Base-by-base conservation (phyloP, 2,797 vertebrate species). In the Ispidina picta region DNA sequence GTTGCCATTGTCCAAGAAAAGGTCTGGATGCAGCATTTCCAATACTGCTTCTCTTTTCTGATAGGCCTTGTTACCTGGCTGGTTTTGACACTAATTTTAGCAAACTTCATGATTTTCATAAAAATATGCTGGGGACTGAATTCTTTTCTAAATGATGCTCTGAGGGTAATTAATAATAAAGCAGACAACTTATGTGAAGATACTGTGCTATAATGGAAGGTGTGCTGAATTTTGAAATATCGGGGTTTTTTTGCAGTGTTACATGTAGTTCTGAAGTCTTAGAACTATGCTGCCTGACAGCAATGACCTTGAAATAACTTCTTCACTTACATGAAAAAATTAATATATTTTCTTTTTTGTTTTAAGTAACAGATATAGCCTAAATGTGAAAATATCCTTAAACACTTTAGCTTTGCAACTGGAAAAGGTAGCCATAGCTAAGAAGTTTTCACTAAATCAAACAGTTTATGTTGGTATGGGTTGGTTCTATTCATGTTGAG, bases 1-100 rank as follows among this genome's bases (percentile, higher is more conserved):
- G 98, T 99, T 62, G 98, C 99, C 4, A 98, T 99, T 96, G 99
- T 99, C 63, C 99, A 99, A 92, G 99, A 99, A 97, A 99, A 99
- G 99, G 98, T 99, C 73, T 70, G 91, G 59, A 26, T 83, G 20
- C 15, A 8, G 15, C 46, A 12, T 62, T 70, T 89, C 31, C 91
- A 44, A 5, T 72, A 5, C 23, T 87, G 12, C 11, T 60, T 49
- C 2, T 48, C 2, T 74, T 51, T 35, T 31, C 12, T 78, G 19
- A 3, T 64, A 5, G 0, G 1, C 4, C 41, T 72, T 49, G 37
- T 46, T 73, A 25, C 8, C 13, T 43, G 12, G 2, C 46, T 80
- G 35, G 5, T 49, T 90, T 88, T 65, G 52, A 35, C 8, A 8
- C 4, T 31, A 23, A 18, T 31, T 23, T 37, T 46, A 21, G 35